A percentile compares a stretch with the other conserved stretches of the same genome.
Conservation (phyloP, 2,888 invertebrate species). For the Brachyptera putata region DNA sequence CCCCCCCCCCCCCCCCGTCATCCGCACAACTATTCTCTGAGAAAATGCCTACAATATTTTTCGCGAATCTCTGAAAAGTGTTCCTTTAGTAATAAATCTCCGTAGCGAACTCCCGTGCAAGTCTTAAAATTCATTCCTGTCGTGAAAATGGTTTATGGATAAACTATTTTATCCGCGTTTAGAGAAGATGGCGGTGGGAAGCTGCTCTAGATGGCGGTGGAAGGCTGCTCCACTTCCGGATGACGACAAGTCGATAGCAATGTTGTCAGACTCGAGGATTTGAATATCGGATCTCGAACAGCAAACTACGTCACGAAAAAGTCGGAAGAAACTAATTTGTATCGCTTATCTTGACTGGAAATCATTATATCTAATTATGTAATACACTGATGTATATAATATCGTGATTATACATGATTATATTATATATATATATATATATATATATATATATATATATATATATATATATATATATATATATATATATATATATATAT, state of each 20-base stretch:
- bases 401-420: too few species aligned
- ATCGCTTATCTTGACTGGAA: too few species aligned
- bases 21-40: background rate
- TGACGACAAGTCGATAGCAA: background rate
- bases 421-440: too few species aligned
- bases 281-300: too few species aligned
- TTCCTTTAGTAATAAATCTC: constrained; percentile 17
- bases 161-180: constrained; percentile 18
- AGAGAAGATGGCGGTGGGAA: constrained; percentile 1
- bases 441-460: too few species aligned
- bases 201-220: too few species aligned
- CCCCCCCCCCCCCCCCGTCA: background rate
- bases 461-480: too few species aligned
- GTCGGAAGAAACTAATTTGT: too few species aligned
- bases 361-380: too few species aligned
- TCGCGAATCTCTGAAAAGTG: constrained; percentile 18
- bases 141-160: constrained; percentile 21
- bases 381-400: too few species aligned
- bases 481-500: too few species aligned
- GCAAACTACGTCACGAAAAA: too few species aligned
- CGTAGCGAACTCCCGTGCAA: constrained; percentile 17
- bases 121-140: constrained; percentile 22
- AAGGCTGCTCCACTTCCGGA: constrained; percentile 2
- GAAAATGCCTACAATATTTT: constrained; percentile 19
- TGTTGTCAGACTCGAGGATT: background rate